A percentile compares a stretch with the other conserved stretches of the same genome.
These are phyloP conservation scores for Alfaro cultratus DNA, from an alignment of 2,797 vertebrate genomes.

Conservation along the genomic window DNA sequence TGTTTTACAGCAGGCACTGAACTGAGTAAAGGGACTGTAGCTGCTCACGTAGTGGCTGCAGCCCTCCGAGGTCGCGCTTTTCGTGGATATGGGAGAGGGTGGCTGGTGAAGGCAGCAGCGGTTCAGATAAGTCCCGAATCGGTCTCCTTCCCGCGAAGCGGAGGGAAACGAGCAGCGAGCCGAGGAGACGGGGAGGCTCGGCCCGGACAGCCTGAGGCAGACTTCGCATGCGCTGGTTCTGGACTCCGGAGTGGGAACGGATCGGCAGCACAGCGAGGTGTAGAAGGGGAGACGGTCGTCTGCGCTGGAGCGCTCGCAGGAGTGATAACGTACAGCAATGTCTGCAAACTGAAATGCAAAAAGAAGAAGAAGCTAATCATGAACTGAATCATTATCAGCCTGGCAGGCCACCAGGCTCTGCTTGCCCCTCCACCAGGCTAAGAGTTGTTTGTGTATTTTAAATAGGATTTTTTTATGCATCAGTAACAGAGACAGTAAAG, in stretches of 20 bases:
- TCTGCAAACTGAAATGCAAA: conserved; percentile 84
- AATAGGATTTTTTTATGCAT: too few species aligned
- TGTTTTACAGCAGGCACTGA: conserved; percentile 91
- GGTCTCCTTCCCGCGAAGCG: conserved; percentile 75
- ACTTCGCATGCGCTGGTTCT: conserved; percentile 85
- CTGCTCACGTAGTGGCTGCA: conserved; percentile 86
- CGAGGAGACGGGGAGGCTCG: conserved; percentile 44
- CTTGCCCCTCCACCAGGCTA: too few species aligned
- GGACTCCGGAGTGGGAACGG: conserved; percentile 81
- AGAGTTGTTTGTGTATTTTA: too few species aligned
- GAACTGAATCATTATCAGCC: neutral
- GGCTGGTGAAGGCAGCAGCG: conserved; percentile 60
- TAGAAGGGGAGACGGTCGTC: conserved; percentile 3
- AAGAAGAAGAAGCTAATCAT: neutral
- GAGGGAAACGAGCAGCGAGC: conserved; percentile 76
- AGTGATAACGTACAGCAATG: conserved; percentile 91
- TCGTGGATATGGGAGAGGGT: conserved; percentile 16
- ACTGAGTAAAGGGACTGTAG: conserved; percentile 88
- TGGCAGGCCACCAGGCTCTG: too few species aligned
- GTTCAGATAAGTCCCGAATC: conserved; percentile 83
- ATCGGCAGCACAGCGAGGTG: conserved; percentile 85
- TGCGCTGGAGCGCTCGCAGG: conserved; percentile 76
- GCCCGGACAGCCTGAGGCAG: conserved; percentile 80
- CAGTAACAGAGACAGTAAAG: too few species aligned
- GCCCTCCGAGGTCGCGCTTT: conserved; percentile 47